Conservation (phyloP, 2,113 vertebrate species). For the Myotis yumanensis region DNA sequence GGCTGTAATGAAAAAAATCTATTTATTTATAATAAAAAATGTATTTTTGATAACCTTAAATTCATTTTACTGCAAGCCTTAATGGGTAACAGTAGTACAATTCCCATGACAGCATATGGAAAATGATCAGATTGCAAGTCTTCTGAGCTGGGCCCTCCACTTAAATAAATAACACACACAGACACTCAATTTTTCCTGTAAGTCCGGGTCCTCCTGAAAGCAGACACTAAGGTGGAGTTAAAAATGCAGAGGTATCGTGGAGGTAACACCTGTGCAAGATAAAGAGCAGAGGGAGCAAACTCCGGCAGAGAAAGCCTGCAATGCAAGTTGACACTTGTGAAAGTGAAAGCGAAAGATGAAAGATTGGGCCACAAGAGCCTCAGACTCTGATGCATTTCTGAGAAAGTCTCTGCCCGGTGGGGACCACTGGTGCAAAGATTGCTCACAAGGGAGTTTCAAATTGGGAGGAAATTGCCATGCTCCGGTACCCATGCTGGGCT, state of each 20-base stretch:
- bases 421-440: background rate
- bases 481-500: background rate
- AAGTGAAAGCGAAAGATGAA: background rate
- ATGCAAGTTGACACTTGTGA: background rate
- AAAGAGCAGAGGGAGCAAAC: background rate
- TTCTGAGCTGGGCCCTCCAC: background rate
- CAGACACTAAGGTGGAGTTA: background rate
- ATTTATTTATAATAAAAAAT: background rate
- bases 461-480: background rate
- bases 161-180: background rate
- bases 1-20: background rate
- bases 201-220: background rate
- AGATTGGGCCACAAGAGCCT: background rate
- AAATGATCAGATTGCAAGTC: background rate
- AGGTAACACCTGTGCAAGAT: background rate
- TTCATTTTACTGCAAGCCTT: background rate
- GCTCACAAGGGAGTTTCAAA: background rate
- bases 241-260: background rate
- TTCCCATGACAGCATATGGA: background rate
- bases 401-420: background rate
- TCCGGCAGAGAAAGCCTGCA: background rate
- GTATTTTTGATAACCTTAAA: background rate
- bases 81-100: background rate
- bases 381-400: background rate
- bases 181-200: background rate